A percentile compares a stretch with the other conserved stretches of the same genome.
phyloP scores from a whole-genome alignment of 2,797 vertebrate genomes.

The Eospalax fontanierii region DNA sequence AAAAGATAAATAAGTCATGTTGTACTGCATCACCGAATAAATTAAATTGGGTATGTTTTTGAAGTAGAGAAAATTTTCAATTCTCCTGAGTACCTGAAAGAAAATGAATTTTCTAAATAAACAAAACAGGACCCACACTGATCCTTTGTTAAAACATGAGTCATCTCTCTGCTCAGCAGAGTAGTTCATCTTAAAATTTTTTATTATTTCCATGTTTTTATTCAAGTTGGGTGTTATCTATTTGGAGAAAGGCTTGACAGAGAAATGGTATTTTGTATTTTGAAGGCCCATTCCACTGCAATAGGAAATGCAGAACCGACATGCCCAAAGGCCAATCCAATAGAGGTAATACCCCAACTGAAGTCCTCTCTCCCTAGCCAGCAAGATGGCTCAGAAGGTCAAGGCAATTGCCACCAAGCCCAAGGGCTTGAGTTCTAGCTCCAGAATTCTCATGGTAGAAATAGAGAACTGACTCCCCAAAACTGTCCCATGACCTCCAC shows the following conservation, averaged over 20 bases:
- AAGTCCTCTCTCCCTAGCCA: background rate
- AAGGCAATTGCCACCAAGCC: background rate
- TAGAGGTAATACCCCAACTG: too few relatives aligned
- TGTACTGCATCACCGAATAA: conserved; percentile 43
- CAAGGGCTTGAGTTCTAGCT: background rate
- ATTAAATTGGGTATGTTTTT: conserved; percentile 29
- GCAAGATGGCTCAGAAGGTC: background rate
- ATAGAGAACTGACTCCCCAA: background rate
- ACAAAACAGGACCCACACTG: background rate
- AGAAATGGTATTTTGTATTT: background rate
- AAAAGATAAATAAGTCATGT: conserved; percentile 17
- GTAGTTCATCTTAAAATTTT: background rate
- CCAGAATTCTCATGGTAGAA: background rate
- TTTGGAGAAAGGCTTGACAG: conserved; percentile 29
- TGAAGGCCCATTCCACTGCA: background rate
- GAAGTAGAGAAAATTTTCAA: conserved; percentile 35
- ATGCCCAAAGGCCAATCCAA: too few relatives aligned
- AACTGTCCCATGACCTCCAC: background rate
- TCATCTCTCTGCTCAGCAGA: conserved; percentile 6
- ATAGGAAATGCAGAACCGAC: background rate
- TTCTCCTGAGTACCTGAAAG: background rate
- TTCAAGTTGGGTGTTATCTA: background rate
- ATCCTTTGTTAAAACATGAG: conserved; percentile 54
- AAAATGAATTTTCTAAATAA: conserved; percentile 58
- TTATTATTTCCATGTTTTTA: conserved; percentile 49